phyloP scores from a whole-genome alignment of 1,140 invertebrate genomes.

The Bombus sylvicola region DNA sequence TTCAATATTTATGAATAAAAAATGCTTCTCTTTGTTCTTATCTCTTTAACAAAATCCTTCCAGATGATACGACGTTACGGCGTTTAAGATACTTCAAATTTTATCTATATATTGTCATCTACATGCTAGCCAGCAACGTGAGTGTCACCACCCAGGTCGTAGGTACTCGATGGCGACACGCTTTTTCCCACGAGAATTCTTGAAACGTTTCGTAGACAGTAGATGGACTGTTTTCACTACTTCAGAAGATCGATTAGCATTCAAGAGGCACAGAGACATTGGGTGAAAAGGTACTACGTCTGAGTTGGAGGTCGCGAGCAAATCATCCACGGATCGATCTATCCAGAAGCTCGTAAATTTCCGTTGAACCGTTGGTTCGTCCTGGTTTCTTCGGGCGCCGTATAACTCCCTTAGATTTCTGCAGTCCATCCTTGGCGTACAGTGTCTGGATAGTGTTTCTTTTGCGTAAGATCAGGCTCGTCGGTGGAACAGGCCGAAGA shows the following conservation, averaged over 20 bases:
- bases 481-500: conserved; percentile 41
- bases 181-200: conserved; percentile 22
- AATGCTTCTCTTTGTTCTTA: no score
- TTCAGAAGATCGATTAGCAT: background rate
- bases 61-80: no score
- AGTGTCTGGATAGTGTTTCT: conserved; percentile 73
- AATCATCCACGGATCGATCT: conserved; percentile 37
- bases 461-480: conserved; percentile 67
- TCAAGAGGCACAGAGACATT: background rate
- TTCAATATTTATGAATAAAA: background rate
- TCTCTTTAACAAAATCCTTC: background rate
- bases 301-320: background rate
- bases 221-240: conserved; percentile 32
- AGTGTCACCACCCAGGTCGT: conserved; percentile 26
- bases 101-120: background rate
- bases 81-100: background rate
- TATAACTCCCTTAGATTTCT: conserved; percentile 53
- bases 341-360: conserved; percentile 46
- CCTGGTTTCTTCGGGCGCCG: conserved; percentile 47
- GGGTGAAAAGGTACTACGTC: background rate
- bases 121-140: no score
- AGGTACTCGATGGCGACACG: background rate
- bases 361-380: conserved; percentile 12
- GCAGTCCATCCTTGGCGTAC: conserved; percentile 57
- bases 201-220: background rate